Base-by-base conservation (phyloP, 2,797 vertebrate genomes). In the Apodemus agrarius region DNA sequence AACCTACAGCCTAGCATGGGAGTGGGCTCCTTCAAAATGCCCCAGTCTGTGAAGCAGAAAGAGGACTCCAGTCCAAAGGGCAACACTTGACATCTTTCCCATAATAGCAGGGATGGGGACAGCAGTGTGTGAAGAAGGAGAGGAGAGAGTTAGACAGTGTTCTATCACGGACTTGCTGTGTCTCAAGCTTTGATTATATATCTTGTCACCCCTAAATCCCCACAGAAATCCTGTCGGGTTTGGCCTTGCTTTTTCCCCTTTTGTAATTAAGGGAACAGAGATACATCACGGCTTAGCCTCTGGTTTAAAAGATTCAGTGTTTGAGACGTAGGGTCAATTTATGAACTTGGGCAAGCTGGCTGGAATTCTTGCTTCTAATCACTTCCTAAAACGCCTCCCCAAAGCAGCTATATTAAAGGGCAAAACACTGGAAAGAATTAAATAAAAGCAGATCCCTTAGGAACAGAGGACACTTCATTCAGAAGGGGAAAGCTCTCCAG, bases 171-270 rank as follows among this genome's bases (percentile, higher is more conserved):
- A 8, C 43, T 54, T 31, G 1, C 61, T 13, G 10, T 13, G 40
- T 6, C 5, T n/a, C 26, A 24, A 69, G 34, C 2, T 0, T 81
- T n/a, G 52, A 52, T 3, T 31, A 8, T 12, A 0, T 54, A 4
- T 37, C 69, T 37, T 54, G 59, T 9, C 12, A 63, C 57, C 16
- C 43, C 40, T 8, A 22, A 52, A 54, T 63, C 52, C 2, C n/a
- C 43, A 19, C n/a, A 83, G 37, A 19, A 69, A 52, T 24, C 1
- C 3, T 34, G 8, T 6, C 0, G 5, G 5, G 54, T 2, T 1
- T 3, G 2, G 12, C 4, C 6, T 13, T 49, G 10, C 4, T 21
- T 34, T 17, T 12, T 7, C 1, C 34, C 24, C 34, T 93, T 67
- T 40, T 9, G 29, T 59, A 52, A 31, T 26, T 0, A 17, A 76